A percentile compares a stretch with the other conserved stretches of the same genome.
Conservation (phyloP, 2,797 vertebrate species). For the Threskiornis aethiopicus region DNA sequence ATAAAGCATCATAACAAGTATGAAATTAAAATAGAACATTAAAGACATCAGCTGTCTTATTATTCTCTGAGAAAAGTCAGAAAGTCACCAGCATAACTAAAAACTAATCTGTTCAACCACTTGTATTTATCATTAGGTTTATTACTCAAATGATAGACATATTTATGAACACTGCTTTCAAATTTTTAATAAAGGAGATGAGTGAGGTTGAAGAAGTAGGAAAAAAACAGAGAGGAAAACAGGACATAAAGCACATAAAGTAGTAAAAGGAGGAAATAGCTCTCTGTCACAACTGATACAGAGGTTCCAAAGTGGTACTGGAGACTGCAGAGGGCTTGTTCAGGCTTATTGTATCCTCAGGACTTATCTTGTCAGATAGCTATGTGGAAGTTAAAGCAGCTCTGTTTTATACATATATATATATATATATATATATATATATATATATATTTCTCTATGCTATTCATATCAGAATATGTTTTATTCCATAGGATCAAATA, state of each 20-base stretch:
- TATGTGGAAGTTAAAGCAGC: not conserved
- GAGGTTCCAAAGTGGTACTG: not conserved
- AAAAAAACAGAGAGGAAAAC: not conserved
- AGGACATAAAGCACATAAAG: not conserved
- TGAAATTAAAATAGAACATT: not conserved
- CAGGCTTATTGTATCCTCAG: not conserved
- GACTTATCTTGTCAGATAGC: not conserved
- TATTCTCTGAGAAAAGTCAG: not conserved
- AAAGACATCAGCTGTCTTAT: not conserved
- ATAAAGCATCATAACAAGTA: not conserved
- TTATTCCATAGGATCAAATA: not conserved
- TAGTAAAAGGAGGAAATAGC: not conserved
- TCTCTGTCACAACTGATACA: not conserved
- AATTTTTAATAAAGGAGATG: not conserved
- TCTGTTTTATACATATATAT: not conserved
- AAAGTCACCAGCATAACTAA: not conserved
- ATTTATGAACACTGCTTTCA: not conserved
- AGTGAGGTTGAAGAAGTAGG: not conserved
- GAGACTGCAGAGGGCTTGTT: not conserved
- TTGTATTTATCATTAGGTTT: not conserved
- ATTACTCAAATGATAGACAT: not conserved
- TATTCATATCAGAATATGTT: not conserved
- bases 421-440: not conserved
- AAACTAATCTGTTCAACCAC: not conserved
- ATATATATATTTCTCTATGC: not conserved